Evolutionary conservation across 2,888 invertebrate genomes (phyloP).

Genomic region (Mycogona germanica): DNA sequence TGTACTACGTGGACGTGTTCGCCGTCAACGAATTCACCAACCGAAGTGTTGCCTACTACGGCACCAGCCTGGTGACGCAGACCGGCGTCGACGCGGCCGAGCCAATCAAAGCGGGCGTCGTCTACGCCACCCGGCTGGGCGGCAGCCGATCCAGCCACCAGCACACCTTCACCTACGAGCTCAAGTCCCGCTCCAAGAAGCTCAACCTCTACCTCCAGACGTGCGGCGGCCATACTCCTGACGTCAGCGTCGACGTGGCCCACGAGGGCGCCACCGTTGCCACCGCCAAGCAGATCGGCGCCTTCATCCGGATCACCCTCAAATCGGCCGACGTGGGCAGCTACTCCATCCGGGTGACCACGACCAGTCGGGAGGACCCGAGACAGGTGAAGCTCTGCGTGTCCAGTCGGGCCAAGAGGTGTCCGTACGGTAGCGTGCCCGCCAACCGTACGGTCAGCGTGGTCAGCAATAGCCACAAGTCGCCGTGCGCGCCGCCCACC

Average conservation of each 20-base stretch:
- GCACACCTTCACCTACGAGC: conserved; percentile 1
- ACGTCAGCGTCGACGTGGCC: not conserved
- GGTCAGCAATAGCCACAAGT: not conserved
- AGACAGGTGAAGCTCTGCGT: conserved; percentile 10
- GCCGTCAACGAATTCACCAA: conserved; percentile 41
- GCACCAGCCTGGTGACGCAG: conserved; percentile 28
- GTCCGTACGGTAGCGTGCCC: conserved; percentile 9
- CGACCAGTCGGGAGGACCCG: not conserved
- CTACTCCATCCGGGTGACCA: conserved; percentile 3
- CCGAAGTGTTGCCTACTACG: conserved; percentile 41
- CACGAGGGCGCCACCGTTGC: conserved; percentile 5
- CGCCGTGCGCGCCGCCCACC: not conserved
- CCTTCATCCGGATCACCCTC: conserved; percentile 4
- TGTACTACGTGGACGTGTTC: conserved; percentile 44
- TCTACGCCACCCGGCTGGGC: not conserved
- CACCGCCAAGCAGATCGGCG: not conserved
- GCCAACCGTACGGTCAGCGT: not conserved
- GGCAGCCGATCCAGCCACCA: not conserved
- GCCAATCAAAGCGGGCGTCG: not conserved
- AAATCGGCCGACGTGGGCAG: conserved; percentile 1
- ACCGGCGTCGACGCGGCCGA: not conserved
- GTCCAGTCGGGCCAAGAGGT: not conserved
- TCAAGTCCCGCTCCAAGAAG: conserved; percentile 9
- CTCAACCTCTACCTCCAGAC: conserved; percentile 8
- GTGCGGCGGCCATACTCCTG: not conserved